Evolutionary conservation across 53 echinoderm and acorn worm species (phyloP), one percentile per base, ranked within the genome.

Genomic region (Stichopus horrens): DNA sequence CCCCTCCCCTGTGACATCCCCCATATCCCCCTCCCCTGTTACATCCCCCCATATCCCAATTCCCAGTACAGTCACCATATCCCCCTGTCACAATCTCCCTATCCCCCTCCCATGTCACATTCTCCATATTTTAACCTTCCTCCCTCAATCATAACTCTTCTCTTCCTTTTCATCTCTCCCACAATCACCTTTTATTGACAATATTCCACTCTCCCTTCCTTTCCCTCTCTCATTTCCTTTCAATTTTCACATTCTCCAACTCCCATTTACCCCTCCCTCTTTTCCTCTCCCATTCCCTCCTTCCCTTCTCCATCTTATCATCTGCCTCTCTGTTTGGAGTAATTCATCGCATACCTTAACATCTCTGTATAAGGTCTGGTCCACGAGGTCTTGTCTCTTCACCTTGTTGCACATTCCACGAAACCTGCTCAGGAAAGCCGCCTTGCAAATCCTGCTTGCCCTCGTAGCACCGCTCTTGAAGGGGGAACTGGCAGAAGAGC

Each of bases 371-470:
- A 53, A 93, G 52, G 86, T 51, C 14, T 90, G 75, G 16, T 75
- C 86, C 53, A 88, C 68, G 14, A 97, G 84, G 65, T 95, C 97
- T 53, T 86, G 88, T 77, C 97, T 92, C 23, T 97, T 86, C 58
- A 91, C 88, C 86, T 93, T 92, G 54, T 86, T 54, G 55, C 94
- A 91, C 0, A 91, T 81, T 18, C 85, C 87, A 52, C 95, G 91
- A 88, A 94, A 98, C 23, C 98, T 88, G 73, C 92, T 91, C 83
- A 87, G 91, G 88, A 94, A 94, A 0, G 98, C 90, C 6, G 94
- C 94, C 74, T 98, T 98, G 74, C 98, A 98, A 0, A 98, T 58
- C 21, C 98, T 83, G 59, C 98, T 98, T 9, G 95, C 95, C 76
- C 92, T 93, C 63, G 82, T 86, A 7, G 90, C 58, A 54, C 94